Conservation (phyloP, 2,888 invertebrate species). For the Himalopsyche kuldschensis region DNA sequence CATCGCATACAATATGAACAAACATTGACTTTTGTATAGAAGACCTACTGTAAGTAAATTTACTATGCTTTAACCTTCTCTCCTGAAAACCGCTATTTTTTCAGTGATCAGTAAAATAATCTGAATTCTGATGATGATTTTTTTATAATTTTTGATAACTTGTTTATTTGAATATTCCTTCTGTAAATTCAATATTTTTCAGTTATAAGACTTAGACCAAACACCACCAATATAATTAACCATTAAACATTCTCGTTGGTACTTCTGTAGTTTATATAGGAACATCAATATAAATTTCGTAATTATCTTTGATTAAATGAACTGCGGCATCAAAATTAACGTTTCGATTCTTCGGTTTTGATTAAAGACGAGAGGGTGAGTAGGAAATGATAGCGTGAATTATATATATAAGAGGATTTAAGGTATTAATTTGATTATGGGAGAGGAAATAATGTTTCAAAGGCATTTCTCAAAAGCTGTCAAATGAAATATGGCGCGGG, state of each 20-base stretch:
- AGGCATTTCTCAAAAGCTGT: background rate
- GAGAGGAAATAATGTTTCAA: background rate
- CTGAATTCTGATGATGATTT: too few relatives aligned
- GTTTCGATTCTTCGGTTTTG: background rate
- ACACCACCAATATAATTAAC: too few relatives aligned
- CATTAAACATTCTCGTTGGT: background rate
- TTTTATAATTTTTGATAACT: too few relatives aligned
- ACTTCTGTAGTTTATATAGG: background rate
- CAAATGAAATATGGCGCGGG: background rate
- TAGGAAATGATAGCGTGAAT: background rate
- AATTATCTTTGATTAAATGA: background rate
- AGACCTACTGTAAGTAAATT: too few relatives aligned
- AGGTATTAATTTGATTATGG: background rate
- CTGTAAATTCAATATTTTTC: too few relatives aligned
- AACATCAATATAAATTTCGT: background rate
- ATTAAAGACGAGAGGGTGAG: background rate
- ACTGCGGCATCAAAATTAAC: background rate
- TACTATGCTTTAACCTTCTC: too few relatives aligned
- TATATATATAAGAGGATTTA: background rate
- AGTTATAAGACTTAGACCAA: too few relatives aligned
- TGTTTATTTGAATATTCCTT: too few relatives aligned
- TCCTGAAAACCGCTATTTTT: too few relatives aligned
- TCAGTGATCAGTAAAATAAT: too few relatives aligned
- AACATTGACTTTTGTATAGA: too few relatives aligned
- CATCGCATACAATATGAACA: too few relatives aligned